These are phyloP conservation scores for Cordylochernes scorpioides DNA, from an alignment of 2,888 invertebrate species.

Conservation along the genomic window DNA sequence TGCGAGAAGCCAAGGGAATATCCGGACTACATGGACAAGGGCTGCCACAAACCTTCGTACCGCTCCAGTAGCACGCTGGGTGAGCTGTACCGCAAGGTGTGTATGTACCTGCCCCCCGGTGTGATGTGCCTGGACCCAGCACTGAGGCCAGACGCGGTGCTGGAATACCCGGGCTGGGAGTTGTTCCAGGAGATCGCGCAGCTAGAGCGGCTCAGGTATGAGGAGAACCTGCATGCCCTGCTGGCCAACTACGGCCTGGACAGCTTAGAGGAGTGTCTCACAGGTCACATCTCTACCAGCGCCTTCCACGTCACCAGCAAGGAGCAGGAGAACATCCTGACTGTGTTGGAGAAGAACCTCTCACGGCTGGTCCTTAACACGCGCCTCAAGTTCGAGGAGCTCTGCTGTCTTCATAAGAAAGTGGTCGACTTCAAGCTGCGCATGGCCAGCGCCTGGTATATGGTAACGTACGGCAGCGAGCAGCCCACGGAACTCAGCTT, in stretches of 20 bases:
- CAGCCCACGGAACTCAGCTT: background rate
- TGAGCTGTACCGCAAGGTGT: constrained; percentile 2
- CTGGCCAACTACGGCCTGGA: background rate
- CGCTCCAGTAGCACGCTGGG: constrained; percentile 3
- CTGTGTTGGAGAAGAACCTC: background rate
- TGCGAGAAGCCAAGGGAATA: constrained; percentile 4
- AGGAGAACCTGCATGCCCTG: constrained; percentile 1
- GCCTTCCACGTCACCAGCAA: background rate
- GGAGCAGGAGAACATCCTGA: background rate
- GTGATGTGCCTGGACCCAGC: too few species aligned
- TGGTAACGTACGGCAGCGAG: constrained; percentile 2
- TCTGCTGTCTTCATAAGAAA: too few species aligned
- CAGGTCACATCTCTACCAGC: constrained; percentile 1
- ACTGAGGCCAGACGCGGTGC: too few species aligned
- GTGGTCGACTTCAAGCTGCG: too few species aligned
- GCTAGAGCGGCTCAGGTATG: background rate
- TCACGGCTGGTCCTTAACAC: background rate
- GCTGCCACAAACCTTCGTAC: constrained; percentile 3
- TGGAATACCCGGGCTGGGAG: constrained; percentile 5
- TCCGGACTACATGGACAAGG: constrained; percentile 6
- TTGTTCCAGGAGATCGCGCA: constrained; percentile 1
- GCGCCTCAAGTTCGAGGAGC: background rate
- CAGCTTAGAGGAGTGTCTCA: background rate
- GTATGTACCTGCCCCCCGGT: too few species aligned
- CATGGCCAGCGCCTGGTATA: constrained; percentile 5